Base-by-base conservation (phyloP, 2,797 vertebrate genomes). In the Spondyliosoma cantharus region DNA sequence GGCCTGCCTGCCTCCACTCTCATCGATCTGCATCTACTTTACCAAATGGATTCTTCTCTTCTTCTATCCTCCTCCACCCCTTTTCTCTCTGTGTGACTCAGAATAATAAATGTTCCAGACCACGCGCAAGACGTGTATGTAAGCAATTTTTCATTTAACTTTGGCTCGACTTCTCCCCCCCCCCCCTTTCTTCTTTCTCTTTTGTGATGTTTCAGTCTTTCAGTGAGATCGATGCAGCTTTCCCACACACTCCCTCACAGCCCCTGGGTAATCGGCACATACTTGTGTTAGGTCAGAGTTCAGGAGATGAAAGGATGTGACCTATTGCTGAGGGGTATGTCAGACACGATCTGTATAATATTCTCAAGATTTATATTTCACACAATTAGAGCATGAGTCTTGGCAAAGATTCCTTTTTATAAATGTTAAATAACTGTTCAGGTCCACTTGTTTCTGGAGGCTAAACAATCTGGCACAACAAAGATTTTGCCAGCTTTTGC, bases 1-100 rank as follows among this genome's bases (percentile, higher is more conserved):
- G 90, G 85, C 87, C 92, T 85, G 91, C 89, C 92, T 92, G 89
- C 93, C 94, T 95, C 93, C 93, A 90, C 87, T 88, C 85, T 89
- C 88, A 96, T 95, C 91, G 94, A 96, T 96, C 94, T 92, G 92
- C 92, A 95, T 93, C 95, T 95, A 94, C 94, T 95, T 95, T 94
- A 93, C 93, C 90, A 95, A 95, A 95, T 95, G 91, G 94, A 93
- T 94, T 95, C 91, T 84, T 90, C 88, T 89, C 84, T 87, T 91
- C 84, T 90, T 91, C 90, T 90, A 85, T 89, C 86, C 85, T 86
- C 89, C 86, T 87, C 90, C 78, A 69, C 81, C 81, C 82, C 68
- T 83, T 87, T 83, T 78, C 84, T 84, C 81, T 90, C 84, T 74
- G 78, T 88, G 90, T 86, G 88, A 93, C 88, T 93, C 86, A 57